phyloP scores from a whole-genome alignment of 2,888 invertebrate species.

The Phengaris alcon region DNA sequence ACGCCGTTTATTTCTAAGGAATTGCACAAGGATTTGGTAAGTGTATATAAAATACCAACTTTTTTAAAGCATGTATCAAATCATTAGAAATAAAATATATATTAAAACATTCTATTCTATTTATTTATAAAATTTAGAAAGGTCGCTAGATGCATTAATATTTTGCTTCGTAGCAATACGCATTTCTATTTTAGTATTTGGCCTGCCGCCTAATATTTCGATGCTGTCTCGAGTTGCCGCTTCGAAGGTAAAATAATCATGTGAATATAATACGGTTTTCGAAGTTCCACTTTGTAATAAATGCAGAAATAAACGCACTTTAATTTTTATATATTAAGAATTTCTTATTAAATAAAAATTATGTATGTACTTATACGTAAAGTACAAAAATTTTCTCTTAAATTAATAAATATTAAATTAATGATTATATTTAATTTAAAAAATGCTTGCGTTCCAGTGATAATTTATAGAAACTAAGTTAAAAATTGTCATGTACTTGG shows the following conservation, averaged over 20 bases:
- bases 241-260: conserved; percentile 43
- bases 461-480: too few species aligned
- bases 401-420: too few species aligned
- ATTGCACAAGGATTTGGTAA: conserved; percentile 97
- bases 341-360: too few species aligned
- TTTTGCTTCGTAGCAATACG: conserved; percentile 67
- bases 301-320: not conserved
- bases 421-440: too few species aligned
- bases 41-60: conserved; percentile 46
- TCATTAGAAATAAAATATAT: not conserved
- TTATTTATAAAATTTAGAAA: conserved; percentile 43
- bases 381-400: too few species aligned
- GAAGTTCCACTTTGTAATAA: not conserved
- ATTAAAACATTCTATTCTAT: conserved; percentile 27
- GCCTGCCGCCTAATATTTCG: conserved; percentile 74
- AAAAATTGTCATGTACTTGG: too few species aligned
- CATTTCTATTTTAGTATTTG: conserved; percentile 76
- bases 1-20: conserved; percentile 95
- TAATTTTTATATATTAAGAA: too few species aligned
- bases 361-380: too few species aligned
- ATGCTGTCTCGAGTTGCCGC: conserved; percentile 59
- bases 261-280: conserved; percentile 23
- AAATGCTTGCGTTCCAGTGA: too few species aligned
- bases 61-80: not conserved
- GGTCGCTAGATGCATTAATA: conserved; percentile 65